Conservation (phyloP, 2,888 invertebrate genomes). For the Celastrina argiolus region DNA sequence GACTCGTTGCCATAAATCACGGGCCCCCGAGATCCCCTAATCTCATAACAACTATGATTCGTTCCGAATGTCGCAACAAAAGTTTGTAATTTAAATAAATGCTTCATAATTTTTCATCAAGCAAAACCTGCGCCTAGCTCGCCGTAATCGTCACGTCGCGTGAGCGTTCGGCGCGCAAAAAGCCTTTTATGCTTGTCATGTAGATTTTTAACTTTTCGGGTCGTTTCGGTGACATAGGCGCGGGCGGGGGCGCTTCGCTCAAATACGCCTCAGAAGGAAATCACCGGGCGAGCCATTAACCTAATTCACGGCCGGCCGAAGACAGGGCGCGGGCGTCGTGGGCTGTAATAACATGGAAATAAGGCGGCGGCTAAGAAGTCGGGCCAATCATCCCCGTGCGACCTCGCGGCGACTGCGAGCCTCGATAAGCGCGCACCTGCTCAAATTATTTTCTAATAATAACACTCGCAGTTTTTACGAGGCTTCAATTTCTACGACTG, state of each 20-base stretch:
- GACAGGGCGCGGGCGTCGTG: slow-evolving; percentile 72
- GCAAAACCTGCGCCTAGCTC: slow-evolving; percentile 31
- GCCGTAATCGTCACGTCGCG: slow-evolving; percentile 34
- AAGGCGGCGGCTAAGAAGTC: slow-evolving; percentile 68
- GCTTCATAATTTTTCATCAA: slow-evolving; percentile 34
- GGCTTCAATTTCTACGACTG: neutral
- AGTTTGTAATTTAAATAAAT: slow-evolving; percentile 35
- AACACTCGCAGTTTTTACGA: slow-evolving; percentile 16
- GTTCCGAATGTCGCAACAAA: slow-evolving; percentile 35
- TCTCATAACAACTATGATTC: slow-evolving; percentile 56
- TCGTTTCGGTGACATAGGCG: slow-evolving; percentile 62
- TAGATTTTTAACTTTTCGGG: slow-evolving; percentile 49
- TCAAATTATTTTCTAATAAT: slow-evolving; percentile 33
- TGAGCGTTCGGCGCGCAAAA: slow-evolving; percentile 32
- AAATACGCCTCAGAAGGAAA: slow-evolving; percentile 72
- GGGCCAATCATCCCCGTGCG: slow-evolving; percentile 69
- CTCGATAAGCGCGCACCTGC: slow-evolving; percentile 34
- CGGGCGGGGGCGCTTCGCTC: slow-evolving; percentile 62
- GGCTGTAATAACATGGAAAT: slow-evolving; percentile 76
- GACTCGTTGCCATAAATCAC: slow-evolving; percentile 71
- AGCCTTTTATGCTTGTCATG: slow-evolving; percentile 35
- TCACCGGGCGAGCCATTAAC: slow-evolving; percentile 78
- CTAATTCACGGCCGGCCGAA: slow-evolving; percentile 74
- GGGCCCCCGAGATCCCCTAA: slow-evolving; percentile 62
- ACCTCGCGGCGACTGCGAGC: slow-evolving; percentile 48